Evolutionary conservation across 2,113 vertebrate genomes (phyloP).

Genomic region (Chloroceryle aenea): DNA sequence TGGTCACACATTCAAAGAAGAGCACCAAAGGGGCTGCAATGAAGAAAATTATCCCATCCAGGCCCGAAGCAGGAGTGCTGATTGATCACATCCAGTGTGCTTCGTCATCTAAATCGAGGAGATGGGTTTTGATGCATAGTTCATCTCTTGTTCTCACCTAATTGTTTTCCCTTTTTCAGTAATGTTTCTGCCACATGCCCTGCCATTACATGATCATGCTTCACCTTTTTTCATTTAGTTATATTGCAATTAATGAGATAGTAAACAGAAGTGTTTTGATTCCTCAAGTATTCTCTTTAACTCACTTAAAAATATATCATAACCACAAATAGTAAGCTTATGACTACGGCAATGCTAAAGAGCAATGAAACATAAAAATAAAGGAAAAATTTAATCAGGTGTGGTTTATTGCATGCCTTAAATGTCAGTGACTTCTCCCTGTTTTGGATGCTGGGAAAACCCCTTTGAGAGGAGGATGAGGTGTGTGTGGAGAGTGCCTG

Average conservation of each 20-base stretch:
- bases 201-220: background rate
- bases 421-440: background rate
- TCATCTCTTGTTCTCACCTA: background rate
- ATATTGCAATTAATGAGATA: background rate
- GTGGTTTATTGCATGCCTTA: background rate
- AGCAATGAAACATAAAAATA: background rate
- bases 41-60: background rate
- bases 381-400: background rate
- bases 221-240: background rate
- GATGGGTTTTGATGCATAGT: background rate
- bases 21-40: background rate
- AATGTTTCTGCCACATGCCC: background rate
- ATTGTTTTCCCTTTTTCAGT: background rate
- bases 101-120: background rate
- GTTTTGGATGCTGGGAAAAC: background rate
- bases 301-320: background rate
- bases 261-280: background rate
- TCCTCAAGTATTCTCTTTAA: background rate
- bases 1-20: background rate
- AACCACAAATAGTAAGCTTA: background rate
- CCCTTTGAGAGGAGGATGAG: background rate
- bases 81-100: background rate
- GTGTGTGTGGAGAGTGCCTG: background rate
- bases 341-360: background rate
- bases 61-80: background rate